Percentiles rank a stretch among this genome's conserved stretches.
phyloP scores from a whole-genome alignment of 2,888 invertebrate species.

The Globia sparganii region DNA sequence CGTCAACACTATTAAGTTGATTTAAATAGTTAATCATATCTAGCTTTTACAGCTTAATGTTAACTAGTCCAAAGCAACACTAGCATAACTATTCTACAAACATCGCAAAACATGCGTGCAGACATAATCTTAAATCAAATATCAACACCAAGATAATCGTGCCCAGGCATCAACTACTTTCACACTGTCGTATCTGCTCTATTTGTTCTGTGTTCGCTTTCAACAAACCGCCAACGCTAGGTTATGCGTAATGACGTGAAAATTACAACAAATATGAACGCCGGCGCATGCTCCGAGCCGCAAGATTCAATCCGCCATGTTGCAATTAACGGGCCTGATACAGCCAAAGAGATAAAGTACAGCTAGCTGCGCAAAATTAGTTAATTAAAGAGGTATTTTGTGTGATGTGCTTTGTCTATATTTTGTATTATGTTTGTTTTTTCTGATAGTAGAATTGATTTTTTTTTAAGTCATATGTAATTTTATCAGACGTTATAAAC shows the following conservation, averaged over 20 bases:
- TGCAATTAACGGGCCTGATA: slow-evolving; percentile 74
- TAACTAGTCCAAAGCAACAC: background rate
- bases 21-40: background rate
- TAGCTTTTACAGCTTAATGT: background rate
- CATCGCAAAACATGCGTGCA: slow-evolving; percentile 28
- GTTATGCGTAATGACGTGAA: slow-evolving; percentile 86
- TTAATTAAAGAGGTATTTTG: slow-evolving; percentile 57
- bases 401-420: background rate
- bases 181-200: slow-evolving; percentile 58
- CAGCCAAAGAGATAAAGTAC: slow-evolving; percentile 63
- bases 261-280: slow-evolving; percentile 84
- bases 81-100: slow-evolving; percentile 4
- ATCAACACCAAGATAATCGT: slow-evolving; percentile 44
- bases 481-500: background rate
- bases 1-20: background rate
- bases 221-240: slow-evolving; percentile 77
- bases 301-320: slow-evolving; percentile 80
- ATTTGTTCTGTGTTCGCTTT: slow-evolving; percentile 81
- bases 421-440: background rate
- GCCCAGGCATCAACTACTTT: slow-evolving; percentile 43
- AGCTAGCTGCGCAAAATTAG: slow-evolving; percentile 56
- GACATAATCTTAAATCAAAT: slow-evolving; percentile 46
- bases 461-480: background rate
- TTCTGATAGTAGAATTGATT: background rate
- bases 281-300: slow-evolving; percentile 72